Conservation (phyloP, 2,113 vertebrate genomes). For the Otus sunia region DNA sequence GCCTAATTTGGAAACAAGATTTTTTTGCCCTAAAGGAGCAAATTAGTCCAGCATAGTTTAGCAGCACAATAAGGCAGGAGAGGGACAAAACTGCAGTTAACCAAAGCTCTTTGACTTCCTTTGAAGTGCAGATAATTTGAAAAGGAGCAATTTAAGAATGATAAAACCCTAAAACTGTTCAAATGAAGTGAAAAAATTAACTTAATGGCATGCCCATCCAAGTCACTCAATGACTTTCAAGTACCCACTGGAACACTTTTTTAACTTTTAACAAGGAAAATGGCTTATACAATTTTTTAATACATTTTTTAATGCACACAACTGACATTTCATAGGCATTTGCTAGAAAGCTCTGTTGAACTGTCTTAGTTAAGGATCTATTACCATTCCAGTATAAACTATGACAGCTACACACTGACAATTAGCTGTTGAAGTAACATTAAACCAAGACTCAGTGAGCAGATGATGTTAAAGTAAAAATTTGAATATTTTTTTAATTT, state of each 20-base stretch:
- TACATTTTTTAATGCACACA: not conserved
- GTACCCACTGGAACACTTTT: not conserved
- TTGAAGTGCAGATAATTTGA: not conserved
- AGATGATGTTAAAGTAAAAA: not conserved
- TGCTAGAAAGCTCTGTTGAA: not conserved
- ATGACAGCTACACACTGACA: not conserved
- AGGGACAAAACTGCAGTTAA: not conserved
- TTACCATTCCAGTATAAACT: not conserved
- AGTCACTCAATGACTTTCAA: not conserved
- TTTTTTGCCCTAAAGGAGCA: not conserved
- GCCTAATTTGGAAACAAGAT: not conserved
- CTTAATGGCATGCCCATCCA: not conserved
- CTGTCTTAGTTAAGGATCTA: not conserved
- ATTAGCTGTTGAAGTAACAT: not conserved
- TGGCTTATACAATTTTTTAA: not conserved
- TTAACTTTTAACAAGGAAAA: not conserved
- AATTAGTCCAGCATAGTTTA: not conserved
- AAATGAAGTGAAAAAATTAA: conserved; percentile 32
- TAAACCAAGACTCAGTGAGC: not conserved
- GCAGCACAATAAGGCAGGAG: not conserved
- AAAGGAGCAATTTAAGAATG: not conserved
- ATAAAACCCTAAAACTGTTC: not conserved
- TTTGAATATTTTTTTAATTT: not conserved
- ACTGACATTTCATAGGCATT: not conserved
- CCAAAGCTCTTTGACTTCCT: not conserved